Conservation (phyloP, 2,113 vertebrate genomes). For the Dendrocopos noguchii region DNA sequence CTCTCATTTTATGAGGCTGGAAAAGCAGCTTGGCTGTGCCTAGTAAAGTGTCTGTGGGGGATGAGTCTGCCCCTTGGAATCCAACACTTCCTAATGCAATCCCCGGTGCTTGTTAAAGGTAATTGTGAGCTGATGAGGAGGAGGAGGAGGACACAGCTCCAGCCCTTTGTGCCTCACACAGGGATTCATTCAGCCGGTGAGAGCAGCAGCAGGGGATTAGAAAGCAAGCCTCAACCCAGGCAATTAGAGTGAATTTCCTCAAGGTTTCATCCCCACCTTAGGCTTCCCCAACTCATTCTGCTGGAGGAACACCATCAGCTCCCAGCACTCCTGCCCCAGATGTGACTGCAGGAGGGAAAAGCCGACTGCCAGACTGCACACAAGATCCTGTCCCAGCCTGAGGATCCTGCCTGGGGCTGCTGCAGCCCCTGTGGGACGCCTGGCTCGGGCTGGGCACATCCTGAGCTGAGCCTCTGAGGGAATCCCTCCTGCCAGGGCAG, state of each 20-base stretch:
- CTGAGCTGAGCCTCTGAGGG: background rate
- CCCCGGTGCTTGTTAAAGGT: background rate
- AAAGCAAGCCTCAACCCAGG: conserved; percentile 7
- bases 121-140: background rate
- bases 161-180: background rate
- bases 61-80: background rate
- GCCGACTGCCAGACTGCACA: background rate
- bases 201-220: background rate
- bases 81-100: background rate
- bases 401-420: background rate
- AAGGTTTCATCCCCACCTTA: background rate
- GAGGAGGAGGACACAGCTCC: background rate
- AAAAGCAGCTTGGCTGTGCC: background rate
- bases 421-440: background rate
- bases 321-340: background rate
- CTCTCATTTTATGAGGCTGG: background rate
- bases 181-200: background rate
- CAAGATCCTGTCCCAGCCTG: background rate
- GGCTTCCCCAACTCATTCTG: background rate
- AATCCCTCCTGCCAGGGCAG: background rate
- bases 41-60: background rate
- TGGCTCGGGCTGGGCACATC: background rate
- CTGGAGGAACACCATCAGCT: background rate
- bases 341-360: background rate
- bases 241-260: conserved; percentile 27